Evolutionary conservation across 2,888 invertebrate species (phyloP), one percentile per base, ranked within the genome.

Genomic region (Patella pellucida): DNA sequence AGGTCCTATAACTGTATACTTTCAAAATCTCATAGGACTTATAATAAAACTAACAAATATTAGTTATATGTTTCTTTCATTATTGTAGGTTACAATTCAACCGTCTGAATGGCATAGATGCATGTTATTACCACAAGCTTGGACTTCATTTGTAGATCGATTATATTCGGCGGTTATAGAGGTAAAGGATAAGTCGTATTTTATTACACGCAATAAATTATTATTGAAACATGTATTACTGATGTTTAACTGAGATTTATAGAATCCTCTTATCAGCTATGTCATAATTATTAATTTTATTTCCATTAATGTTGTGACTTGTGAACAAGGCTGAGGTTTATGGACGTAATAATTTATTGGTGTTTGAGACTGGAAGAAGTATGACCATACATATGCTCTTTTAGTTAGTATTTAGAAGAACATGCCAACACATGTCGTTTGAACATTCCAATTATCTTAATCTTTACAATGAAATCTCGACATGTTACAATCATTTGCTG

Each of bases 81-180:
- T 16, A 15, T 67, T 72, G 12, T 78, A 85, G 85, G 85, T 89
- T 1, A 82, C 85, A 1, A 80, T 88, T 2, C 88, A 87, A 72
- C 86, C 87, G 0, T 85, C 87, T 12, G 87, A 89, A 23, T 88
- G 88, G 88, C 87, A 89, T 75, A 79, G 83, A 15, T 78, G 81
- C 52, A 71, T 86, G 71, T 72, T 85, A 9, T 78, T 87, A 71
- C 86, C 88, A 1, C 84, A 83, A 54, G 88, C 87, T 12, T 89
- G 89, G 89, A 77, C 79, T 0, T 76, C 82, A 1, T 89, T 88
- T 76, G 82, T 86, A 72, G 87, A 88, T 71, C 79, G 87, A 41
- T 80, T 87, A 56, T 89, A 84, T 76, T 73, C 79, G 19, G 85
- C 89, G 0, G 80, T 85, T 79, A 41, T 86, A 15, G 81, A 86